Base-by-base conservation (phyloP, 2,888 invertebrate genomes). In the Griposia aprilina region DNA sequence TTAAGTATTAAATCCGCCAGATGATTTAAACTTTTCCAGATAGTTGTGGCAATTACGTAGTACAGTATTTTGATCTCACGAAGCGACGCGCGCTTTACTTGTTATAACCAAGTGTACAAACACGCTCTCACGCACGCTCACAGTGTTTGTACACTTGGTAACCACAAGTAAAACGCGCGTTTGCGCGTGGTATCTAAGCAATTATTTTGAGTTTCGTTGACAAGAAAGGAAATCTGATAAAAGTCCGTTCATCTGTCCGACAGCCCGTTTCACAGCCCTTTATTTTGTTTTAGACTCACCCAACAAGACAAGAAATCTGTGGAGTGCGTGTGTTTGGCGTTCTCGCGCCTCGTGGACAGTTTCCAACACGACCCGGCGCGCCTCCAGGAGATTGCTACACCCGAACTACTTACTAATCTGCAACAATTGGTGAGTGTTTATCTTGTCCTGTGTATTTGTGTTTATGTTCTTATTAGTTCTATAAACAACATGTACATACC, bases 231-330 rank as follows among this genome's bases (percentile, higher is more conserved):
- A 23, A 52, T 30, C 7, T 30, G 20, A 30, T 5, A 20, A 20
- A 50, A 50, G 6, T 20, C 71, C 23, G 2, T 23, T 69, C 17
- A 20, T 45, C 70, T 11, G n/a, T 11, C 3, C 6, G 15, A 20
- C 20, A 11, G 45, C 45, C 45, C 8, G 3, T 50, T 60, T 23
- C 4, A 75, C 17, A 23, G 23, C 0, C 7, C 1, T 41, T 36
- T 10, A 41, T 3, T 75, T 78, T 82, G 20, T 76, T 78, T 94
- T 84, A 97, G 98, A 91, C 94, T 98, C 71, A 98, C 98, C 1
- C 98, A 98, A 93, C 98, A 99, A 96, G 99, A 99, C 95, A 99
- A 99, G 95, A 99, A 99, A 93, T 99, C 99, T 79, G 99, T 99
- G 63, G 99, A 99, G 93, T 99, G 99, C 92, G 99, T 99, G 23